Base-by-base conservation (phyloP, 2,797 vertebrate genomes). In the Danio kyathit region DNA sequence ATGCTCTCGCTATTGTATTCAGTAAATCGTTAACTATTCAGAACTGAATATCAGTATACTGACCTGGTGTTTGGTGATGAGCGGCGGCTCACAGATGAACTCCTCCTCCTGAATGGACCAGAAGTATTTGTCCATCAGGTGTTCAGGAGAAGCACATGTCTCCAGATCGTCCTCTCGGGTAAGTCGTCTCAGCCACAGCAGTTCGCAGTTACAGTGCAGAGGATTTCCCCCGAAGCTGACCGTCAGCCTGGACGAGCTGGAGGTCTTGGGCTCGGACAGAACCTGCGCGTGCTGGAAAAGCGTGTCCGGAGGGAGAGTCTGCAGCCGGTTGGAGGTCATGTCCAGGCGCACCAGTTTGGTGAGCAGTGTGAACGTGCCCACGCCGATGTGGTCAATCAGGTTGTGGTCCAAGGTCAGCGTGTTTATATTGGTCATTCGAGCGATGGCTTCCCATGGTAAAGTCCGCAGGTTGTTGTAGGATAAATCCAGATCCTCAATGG, bases 21-120 rank as follows among this genome's bases (percentile, higher is more conserved):
- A n/a, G n/a, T n/a, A n/a, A n/a, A n/a, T n/a, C n/a, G n/a, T n/a
- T n/a, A n/a, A n/a, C n/a, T n/a, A n/a, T n/a, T n/a, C n/a, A n/a
- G n/a, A n/a, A n/a, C n/a, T n/a, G n/a, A n/a, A n/a, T n/a, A n/a
- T n/a, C n/a, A n/a, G 14, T 17, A 40, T 11, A n/a, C 40, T 65
- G 64, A 66, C 87, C 19, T 80, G 86, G 78, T 96, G 94, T 54
- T 96, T 95, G 0, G 97, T 97, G 87, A 98, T 98, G 66, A 97
- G 90, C 0, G 97, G 97, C 0, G 96, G 94, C 5, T 96, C 96
- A 2, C 97, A 98, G 76, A 96, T 94, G 52, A 99, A 95, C 85
- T 98, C 97, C 84, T 98, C 97, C 87, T 98, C 97, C 0, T 97
- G 95, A 81, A 99, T 97, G 13, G 96, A 97, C 96, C 97, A 98